Conservation (phyloP, 53 echinoderm and acorn worm species). For the Echinometra lucunter region DNA sequence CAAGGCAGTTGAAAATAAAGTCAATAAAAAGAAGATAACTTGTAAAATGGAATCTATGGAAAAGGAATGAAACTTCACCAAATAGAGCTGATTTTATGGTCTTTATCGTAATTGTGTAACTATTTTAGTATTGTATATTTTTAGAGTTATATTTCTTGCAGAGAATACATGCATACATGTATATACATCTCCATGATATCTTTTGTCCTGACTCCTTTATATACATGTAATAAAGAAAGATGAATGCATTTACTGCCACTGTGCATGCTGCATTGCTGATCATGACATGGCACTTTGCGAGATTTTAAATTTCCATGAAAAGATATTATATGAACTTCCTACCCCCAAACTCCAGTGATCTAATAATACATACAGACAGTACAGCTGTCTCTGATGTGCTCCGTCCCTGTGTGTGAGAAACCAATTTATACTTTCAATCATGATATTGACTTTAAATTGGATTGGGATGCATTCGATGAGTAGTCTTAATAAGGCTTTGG, state of each 20-base stretch:
- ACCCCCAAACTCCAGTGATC: background rate
- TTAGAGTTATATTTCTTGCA: too few species aligned
- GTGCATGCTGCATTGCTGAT: background rate
- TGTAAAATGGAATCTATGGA: too few species aligned
- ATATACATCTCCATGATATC: too few species aligned
- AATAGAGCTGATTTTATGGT: too few species aligned
- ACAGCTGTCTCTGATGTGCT: background rate
- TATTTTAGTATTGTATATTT: too few species aligned
- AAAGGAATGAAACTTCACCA: too few species aligned
- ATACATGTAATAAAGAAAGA: background rate
- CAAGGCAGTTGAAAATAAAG: too few species aligned
- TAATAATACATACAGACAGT: too few species aligned
- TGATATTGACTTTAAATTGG: constrained; percentile 2
- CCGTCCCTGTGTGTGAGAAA: background rate
- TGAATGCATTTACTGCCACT: background rate
- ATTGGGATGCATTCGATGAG: background rate
- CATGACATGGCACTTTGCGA: background rate
- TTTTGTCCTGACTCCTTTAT: too few species aligned
- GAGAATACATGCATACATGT: too few species aligned
- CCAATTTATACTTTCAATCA: background rate
- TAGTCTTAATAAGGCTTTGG: background rate
- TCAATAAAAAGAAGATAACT: too few species aligned
- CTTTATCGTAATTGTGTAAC: too few species aligned
- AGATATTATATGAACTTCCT: background rate
- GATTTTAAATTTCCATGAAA: background rate